Conservation (phyloP, 30 jellyfish, hydroid and myxozoan species). For the Clytia hemisphaerica region DNA sequence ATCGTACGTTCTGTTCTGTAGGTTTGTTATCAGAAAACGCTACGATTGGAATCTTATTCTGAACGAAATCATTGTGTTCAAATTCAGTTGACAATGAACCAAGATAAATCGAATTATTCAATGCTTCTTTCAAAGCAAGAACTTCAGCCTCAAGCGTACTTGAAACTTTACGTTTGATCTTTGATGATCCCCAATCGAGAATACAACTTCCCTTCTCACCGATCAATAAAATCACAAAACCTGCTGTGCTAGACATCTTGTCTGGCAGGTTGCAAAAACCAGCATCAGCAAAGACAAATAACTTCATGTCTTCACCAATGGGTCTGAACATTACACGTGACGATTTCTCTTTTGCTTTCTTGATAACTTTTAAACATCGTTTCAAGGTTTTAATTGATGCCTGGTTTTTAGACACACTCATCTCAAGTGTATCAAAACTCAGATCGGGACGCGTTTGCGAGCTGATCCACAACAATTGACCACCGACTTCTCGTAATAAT, state of each 20-base stretch:
- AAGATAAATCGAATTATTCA: slow-evolving; percentile 7
- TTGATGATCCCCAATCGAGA: slow-evolving; percentile 14
- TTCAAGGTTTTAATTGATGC: background rate
- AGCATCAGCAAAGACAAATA: background rate
- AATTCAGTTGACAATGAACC: background rate
- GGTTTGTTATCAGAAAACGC: slow-evolving; percentile 16
- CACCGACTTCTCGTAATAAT: background rate
- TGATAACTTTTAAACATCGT: background rate
- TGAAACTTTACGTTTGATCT: slow-evolving; percentile 7
- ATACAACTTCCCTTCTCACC: background rate
- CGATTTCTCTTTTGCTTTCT: background rate
- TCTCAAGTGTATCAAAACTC: slow-evolving; percentile 1
- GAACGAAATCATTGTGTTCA: background rate
- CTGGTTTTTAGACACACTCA: background rate
- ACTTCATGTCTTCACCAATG: background rate
- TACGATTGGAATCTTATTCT: background rate
- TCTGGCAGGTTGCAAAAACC: slow-evolving; percentile 14
- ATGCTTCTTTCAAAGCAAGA: slow-evolving; percentile 4
- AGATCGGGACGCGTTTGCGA: slow-evolving; percentile 34
- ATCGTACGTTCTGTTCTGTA: background rate
- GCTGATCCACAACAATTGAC: slow-evolving; percentile 15
- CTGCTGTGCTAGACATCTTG: slow-evolving; percentile 1
- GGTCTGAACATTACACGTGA: background rate
- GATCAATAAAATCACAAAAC: background rate
- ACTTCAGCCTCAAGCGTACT: slow-evolving; percentile 15